These are phyloP conservation scores for Tapera naevia DNA, from an alignment of 2,797 vertebrate species.

Conservation along the genomic window DNA sequence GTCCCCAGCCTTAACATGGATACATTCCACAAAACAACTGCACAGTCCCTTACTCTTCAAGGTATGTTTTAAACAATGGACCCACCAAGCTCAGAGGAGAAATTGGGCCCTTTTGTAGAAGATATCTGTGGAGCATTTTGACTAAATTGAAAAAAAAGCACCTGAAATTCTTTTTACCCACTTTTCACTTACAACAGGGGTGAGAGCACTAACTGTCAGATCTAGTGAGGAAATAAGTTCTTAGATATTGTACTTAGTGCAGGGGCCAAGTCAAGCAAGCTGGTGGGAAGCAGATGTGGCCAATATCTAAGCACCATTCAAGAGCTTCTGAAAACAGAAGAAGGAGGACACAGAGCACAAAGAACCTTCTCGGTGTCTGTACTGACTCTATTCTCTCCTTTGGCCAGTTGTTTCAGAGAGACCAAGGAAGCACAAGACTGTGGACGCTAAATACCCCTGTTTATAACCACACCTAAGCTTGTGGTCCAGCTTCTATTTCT, in stretches of 20 bases:
- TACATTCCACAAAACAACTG: accelerated
- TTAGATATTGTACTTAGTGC: accelerated
- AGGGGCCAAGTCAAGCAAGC: not conserved
- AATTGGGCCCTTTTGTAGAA: not conserved
- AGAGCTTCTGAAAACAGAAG: not conserved
- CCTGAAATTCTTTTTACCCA: not conserved
- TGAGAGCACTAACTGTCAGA: not conserved
- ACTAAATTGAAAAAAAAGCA: not conserved
- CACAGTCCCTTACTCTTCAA: not conserved
- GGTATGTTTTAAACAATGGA: not conserved
- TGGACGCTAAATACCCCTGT: not conserved
- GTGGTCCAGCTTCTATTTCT: not conserved
- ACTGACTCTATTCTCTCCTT: not conserved
- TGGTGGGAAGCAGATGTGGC: not conserved
- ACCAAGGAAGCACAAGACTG: not conserved
- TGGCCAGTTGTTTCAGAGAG: not conserved
- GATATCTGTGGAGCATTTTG: not conserved
- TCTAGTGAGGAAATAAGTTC: accelerated
- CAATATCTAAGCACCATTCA: not conserved
- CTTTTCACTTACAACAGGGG: not conserved
- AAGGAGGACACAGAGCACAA: not conserved
- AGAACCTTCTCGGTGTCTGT: not conserved
- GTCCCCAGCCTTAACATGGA: accelerated
- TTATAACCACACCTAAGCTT: not conserved
- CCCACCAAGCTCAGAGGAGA: not conserved